phyloP scores from a whole-genome alignment of 2,888 invertebrate genomes.

The Aphidoletes aphidimyza region DNA sequence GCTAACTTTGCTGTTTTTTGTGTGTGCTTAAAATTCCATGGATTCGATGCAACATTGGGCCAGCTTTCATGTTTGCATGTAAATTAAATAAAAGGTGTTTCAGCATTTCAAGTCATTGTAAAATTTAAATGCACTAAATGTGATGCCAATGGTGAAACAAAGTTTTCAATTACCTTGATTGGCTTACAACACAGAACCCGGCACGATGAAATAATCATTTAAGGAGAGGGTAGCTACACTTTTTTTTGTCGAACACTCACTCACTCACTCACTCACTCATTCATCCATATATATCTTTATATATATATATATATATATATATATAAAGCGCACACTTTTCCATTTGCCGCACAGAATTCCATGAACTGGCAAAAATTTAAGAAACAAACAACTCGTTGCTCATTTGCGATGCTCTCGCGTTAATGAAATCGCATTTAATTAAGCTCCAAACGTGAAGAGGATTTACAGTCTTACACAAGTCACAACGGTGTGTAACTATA shows the following conservation, averaged over 20 bases:
- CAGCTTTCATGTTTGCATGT: no score
- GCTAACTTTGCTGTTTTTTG: no score
- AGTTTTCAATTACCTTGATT: conserved; percentile 16
- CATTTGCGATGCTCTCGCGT: neutral
- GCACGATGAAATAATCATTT: neutral
- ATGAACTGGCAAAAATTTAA: neutral
- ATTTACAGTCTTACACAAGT: conserved; percentile 22
- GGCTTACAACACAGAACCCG: neutral
- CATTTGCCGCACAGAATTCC: no score
- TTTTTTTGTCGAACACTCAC: neutral
- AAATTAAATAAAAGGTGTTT: no score
- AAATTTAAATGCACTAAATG: conserved; percentile 6
- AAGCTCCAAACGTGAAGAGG: conserved; percentile 14
- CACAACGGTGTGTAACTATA: no score
- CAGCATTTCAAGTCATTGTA: neutral
- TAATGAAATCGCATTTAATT: conserved; percentile 18
- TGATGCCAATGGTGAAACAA: neutral
- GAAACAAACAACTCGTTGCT: conserved; percentile 26
- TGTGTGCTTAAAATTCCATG: no score
- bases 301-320: no score
- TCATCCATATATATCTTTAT: no score
- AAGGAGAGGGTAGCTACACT: neutral
- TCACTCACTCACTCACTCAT: no score
- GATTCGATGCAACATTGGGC: neutral
- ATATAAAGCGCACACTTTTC: no score